A percentile compares a stretch with the other conserved stretches of the same genome.
Conservation (phyloP, 2,797 vertebrate species). For the Todus mexicanus region DNA sequence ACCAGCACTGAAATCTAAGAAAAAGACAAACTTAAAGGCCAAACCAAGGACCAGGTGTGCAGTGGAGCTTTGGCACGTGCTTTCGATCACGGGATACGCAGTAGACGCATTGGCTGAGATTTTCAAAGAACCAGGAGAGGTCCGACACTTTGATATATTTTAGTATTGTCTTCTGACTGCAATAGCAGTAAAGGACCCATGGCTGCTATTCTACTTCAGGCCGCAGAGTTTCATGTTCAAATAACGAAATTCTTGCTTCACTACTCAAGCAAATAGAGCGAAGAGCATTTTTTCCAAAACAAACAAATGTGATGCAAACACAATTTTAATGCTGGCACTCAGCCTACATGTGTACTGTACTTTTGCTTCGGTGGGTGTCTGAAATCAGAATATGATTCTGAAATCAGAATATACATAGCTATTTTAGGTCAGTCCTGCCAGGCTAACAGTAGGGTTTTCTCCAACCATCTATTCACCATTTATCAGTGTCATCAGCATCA, state of each 20-base stretch:
- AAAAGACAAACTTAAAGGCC: neutral
- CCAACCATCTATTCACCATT: neutral
- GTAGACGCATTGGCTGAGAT: neutral
- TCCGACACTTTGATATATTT: neutral
- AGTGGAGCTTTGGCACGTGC: neutral
- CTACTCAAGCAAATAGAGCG: neutral
- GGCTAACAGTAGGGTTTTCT: neutral
- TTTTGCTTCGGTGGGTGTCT: neutral
- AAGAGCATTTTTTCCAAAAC: constrained; percentile 22
- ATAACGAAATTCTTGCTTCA: constrained; percentile 20
- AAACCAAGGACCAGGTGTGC: neutral
- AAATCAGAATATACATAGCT: neutral
- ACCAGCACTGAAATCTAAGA: neutral
- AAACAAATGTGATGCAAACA: constrained; percentile 10
- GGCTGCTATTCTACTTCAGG: neutral
- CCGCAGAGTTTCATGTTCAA: neutral
- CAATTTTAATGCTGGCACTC: neutral
- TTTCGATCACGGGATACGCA: neutral
- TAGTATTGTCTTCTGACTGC: neutral
- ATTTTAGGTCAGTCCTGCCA: neutral
- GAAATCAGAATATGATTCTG: neutral
- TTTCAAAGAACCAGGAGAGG: neutral
- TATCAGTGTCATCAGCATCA: neutral
- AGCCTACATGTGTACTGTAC: neutral
- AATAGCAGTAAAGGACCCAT: neutral